These are phyloP conservation scores for Thysanoteuthis rhombus DNA, from an alignment of 2,888 invertebrate genomes.

Conservation along the genomic window DNA sequence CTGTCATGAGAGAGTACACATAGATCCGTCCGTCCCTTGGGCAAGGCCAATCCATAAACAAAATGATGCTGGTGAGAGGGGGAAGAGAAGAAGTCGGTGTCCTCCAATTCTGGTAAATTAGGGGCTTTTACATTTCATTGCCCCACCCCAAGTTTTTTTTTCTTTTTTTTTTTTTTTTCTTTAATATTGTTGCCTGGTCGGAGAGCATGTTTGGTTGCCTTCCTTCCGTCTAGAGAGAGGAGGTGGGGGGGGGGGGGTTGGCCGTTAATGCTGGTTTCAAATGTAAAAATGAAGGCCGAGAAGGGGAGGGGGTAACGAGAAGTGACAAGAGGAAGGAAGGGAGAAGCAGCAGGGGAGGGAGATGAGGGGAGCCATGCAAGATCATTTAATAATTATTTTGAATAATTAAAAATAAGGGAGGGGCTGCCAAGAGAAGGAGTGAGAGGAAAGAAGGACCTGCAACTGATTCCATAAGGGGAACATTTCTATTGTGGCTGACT, in stretches of 20 bases:
- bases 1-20: too few species aligned
- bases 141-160: neutral
- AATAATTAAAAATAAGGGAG: too few species aligned
- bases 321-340: neutral
- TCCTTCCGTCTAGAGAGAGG: neutral
- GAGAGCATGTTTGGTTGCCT: neutral
- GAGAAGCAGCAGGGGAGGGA: neutral
- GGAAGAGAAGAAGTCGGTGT: too few species aligned
- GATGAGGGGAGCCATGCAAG: neutral
- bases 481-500: neutral
- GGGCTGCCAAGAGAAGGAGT: neutral
- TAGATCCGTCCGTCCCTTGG: too few species aligned
- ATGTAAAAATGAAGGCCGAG: neutral
- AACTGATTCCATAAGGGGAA: neutral
- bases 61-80: too few species aligned
- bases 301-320: neutral
- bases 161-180: neutral
- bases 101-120: too few species aligned
- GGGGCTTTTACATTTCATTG: too few species aligned
- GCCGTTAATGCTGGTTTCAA: neutral
- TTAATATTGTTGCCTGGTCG: too few species aligned
- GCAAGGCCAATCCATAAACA: too few species aligned
- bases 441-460: neutral
- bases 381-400: neutral
- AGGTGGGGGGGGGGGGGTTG: too few species aligned